These are phyloP conservation scores for Carabus problematicus DNA, from an alignment of 2,888 invertebrate species.

Conservation along the genomic window DNA sequence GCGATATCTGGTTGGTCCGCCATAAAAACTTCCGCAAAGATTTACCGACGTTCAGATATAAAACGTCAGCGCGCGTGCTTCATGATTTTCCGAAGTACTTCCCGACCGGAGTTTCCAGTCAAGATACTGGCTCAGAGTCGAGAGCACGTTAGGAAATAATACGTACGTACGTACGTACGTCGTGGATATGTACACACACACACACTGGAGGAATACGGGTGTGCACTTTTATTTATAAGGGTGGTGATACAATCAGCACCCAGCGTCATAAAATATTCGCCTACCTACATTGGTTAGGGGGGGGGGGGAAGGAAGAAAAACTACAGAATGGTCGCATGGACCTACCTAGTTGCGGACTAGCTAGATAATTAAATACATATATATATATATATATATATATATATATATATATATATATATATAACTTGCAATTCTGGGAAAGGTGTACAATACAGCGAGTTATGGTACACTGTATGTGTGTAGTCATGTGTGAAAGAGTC, in stretches of 20 bases:
- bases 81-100: slow-evolving; percentile 36
- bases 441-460: too few species aligned
- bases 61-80: slow-evolving; percentile 54
- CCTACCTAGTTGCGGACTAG: too few species aligned
- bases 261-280: slow-evolving; percentile 33
- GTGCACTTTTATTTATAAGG: slow-evolving; percentile 28
- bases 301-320: slow-evolving; percentile 10
- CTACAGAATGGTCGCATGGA: too few species aligned
- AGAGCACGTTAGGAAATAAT: neutral
- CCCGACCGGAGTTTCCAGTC: slow-evolving; percentile 21
- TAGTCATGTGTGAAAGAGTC: too few species aligned
- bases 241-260: slow-evolving; percentile 27
- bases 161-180: slow-evolving; percentile 3
- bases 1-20: slow-evolving; percentile 46
- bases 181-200: too few species aligned
- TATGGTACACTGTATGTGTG: too few species aligned
- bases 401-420: too few species aligned
- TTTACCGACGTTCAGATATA: slow-evolving; percentile 55
- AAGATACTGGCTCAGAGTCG: slow-evolving; percentile 7
- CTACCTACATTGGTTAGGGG: slow-evolving; percentile 18
- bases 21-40: slow-evolving; percentile 50
- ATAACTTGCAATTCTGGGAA: too few species aligned
- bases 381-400: too few species aligned
- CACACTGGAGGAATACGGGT: neutral
- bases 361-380: too few species aligned